Evolutionary conservation across 2,888 invertebrate genomes (phyloP).

Genomic region (Drosophila birchii): DNA sequence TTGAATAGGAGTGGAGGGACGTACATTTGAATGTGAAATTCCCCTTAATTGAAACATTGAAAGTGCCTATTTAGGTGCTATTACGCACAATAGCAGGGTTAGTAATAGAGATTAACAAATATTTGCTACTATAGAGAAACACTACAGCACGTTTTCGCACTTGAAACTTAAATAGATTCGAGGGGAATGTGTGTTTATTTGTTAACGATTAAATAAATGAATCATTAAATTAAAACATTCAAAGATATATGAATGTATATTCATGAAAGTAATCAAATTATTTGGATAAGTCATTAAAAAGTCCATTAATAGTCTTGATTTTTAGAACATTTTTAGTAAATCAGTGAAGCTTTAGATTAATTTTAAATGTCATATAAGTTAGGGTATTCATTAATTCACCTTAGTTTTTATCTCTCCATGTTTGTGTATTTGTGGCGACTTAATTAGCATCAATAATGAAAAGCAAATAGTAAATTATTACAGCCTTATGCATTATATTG

Average conservation of each 20-base stretch:
- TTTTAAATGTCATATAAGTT: background rate
- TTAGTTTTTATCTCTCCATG: background rate
- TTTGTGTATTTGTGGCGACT: slow-evolving; percentile 1
- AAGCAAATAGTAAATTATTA: slow-evolving; percentile 10
- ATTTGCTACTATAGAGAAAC: slow-evolving; percentile 9
- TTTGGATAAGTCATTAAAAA: background rate
- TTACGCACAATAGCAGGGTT: slow-evolving; percentile 14
- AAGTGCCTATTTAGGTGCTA: slow-evolving; percentile 2
- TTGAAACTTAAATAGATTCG: slow-evolving; percentile 3
- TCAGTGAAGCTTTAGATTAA: no score
- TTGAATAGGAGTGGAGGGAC: background rate
- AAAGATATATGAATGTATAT: background rate
- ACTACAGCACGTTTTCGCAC: slow-evolving; percentile 16
- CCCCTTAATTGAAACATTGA: slow-evolving; percentile 27
- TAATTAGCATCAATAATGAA: slow-evolving; percentile 21
- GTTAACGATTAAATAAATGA: background rate
- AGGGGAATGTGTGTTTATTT: background rate
- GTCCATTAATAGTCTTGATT: background rate
- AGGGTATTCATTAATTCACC: background rate
- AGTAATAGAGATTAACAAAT: slow-evolving; percentile 27
- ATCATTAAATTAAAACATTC: background rate
- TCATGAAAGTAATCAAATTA: background rate
- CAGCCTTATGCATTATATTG: slow-evolving; percentile 1
- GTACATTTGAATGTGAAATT: background rate
- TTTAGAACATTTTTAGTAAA: no score